Percentiles rank a stretch among this genome's conserved stretches.
phyloP scores from a whole-genome alignment of 1,140 invertebrate species.

The Popillia japonica region DNA sequence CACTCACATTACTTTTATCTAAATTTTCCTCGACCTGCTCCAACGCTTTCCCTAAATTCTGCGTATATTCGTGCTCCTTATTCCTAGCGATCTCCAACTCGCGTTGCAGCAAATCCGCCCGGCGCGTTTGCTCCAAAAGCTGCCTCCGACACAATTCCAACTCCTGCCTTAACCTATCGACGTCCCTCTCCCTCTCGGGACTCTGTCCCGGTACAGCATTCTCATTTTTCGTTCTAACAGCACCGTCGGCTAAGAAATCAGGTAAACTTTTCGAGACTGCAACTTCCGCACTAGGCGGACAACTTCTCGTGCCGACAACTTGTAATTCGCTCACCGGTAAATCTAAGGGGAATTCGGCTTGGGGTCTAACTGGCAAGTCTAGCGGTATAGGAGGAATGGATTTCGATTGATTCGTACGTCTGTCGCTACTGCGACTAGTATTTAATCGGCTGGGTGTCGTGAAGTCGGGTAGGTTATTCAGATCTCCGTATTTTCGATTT shows the following conservation, averaged over 20 bases:
- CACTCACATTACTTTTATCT: constrained; percentile 65
- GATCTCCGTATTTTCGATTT: constrained; percentile 53
- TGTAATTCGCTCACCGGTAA: constrained; percentile 55
- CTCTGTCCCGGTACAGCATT: constrained; percentile 61
- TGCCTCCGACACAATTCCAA: constrained; percentile 64
- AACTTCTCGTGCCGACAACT: constrained; percentile 48
- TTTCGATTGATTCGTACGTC: constrained; percentile 56
- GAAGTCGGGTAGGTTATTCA: constrained; percentile 69
- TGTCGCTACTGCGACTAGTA: constrained; percentile 55
- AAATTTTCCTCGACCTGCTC: constrained; percentile 68
- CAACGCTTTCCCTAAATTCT: constrained; percentile 64
- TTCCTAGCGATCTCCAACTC: constrained; percentile 64
- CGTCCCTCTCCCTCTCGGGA: constrained; percentile 60
- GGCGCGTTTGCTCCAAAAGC: constrained; percentile 63
- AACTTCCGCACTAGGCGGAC: constrained; percentile 50
- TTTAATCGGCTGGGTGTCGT: constrained; percentile 62
- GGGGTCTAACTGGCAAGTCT: constrained; percentile 52
- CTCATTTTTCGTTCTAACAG: constrained; percentile 63
- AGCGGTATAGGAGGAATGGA: constrained; percentile 47
- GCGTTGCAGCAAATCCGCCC: constrained; percentile 64
- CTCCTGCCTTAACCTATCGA: constrained; percentile 66
- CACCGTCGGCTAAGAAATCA: constrained; percentile 77
- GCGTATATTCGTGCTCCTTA: constrained; percentile 64
- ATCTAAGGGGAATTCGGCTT: constrained; percentile 61
- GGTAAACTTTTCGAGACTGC: constrained; percentile 71